Base-by-base conservation (phyloP, 2,888 invertebrate genomes). In the Torymus tubicola region DNA sequence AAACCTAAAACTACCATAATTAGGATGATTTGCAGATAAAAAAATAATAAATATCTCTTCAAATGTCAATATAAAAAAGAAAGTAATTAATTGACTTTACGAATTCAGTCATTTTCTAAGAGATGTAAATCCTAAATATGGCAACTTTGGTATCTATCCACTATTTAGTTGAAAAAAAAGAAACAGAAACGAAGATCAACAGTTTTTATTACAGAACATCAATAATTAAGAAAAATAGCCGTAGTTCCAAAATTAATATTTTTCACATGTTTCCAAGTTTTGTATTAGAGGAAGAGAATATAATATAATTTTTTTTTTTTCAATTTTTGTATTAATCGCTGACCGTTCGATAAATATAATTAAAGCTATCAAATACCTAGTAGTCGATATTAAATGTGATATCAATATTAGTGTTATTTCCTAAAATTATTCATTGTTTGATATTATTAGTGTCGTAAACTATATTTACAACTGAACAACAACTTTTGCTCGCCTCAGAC, bases 381-480 rank as follows among this genome's bases (percentile, higher is more conserved):
- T 87, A 87, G 83, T 87, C 85, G 86, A 87, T 89, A 86, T 84
- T 86, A 87, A 84, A 86, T 84, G 84, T 87, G 84, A 85, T 85
- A 86, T 84, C 84, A 87, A 86, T 88, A 85, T 87, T 87, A 88
- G 85, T 84, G 80, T 85, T 87, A 88, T 83, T 83, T 85, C 86
- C 70, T 74, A 75, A 80, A 68, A 65, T 80, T 74, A 70, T 71
- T 79, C 13, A 64, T 64, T 88, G 87, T 83, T 85, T 85, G 83
- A 87, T 87, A 88, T 86, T 83, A 83, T 86, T 86, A 87, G 85
- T 83, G 84, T 85, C 84, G 85, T 88, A 88, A 85, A 84, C 87
- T 88, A 88, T 90, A 90, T 89, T 89, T 90, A 90, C 90, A 90
- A 88, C 86, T 87, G 87, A 90, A 87, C 85, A 89, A 89, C 88